Base-by-base conservation (phyloP, 2,113 vertebrate species). In the Chunga burmeisteri region DNA sequence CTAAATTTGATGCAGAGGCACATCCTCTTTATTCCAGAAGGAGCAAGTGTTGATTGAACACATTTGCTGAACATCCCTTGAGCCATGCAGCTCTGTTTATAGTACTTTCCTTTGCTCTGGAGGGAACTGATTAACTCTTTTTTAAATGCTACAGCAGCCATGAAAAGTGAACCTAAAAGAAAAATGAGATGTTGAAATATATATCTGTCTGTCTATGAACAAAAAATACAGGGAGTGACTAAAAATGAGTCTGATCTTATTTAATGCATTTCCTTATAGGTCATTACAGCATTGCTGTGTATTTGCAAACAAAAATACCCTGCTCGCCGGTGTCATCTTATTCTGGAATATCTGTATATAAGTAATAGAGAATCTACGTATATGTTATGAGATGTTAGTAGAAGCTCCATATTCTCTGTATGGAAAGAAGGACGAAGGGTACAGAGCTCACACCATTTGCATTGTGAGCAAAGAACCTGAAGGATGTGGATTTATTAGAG, bases 41-140 rank as follows among this genome's bases (percentile, higher is more conserved):
- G 87, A 83, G 74, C 73, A 47, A 92, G 90, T 77, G 78, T 93
- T 97, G 94, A 94, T 92, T 95, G 95, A 92, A 94, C 83, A 71
- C 86, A 47, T 94, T 95, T 95, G 80, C 90, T 50, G 85, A 94
- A 44, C 77, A 58, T 96, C 94, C 82, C 89, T 36, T 21, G 85
- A 88, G 94, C 82, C 77, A 27, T 19, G 50, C 70, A 81, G 89
- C 86, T 93, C 87, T 96, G 91, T 70, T 95, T 93, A 74, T 29
- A 89, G 70, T 56, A 5, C 72, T 96, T 26, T 62, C 88, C 73
- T 97, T 95, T 90, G 93, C 93, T 96, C 89, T 91, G 50, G 46
- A 81, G 75, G 77, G 68, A 94, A 63, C 71, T 94, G 91, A 92
- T 94, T 93, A 81, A 90, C 87, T 94, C 72, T 38, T 10, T 10